phyloP scores from a whole-genome alignment of 2,113 vertebrate genomes.

The Colius striatus region DNA sequence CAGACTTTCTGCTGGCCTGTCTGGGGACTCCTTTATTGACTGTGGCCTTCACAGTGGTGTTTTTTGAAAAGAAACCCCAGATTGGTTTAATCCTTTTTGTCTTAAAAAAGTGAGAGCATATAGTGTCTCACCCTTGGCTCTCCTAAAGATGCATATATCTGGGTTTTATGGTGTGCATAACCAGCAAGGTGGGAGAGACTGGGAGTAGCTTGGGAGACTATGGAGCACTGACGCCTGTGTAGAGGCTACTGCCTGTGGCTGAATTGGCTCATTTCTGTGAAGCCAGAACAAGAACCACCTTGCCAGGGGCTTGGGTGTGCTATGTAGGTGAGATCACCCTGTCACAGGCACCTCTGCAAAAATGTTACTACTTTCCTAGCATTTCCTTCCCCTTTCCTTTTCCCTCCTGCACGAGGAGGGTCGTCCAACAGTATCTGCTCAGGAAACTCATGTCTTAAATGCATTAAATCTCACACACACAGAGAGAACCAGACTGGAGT shows the following conservation, averaged over 20 bases:
- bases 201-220: constrained; percentile 9
- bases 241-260: constrained; percentile 27
- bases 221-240: not conserved
- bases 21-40: not conserved
- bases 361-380: not conserved
- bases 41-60: not conserved
- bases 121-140: not conserved
- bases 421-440: constrained; percentile 70
- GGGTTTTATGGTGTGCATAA: not conserved
- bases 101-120: not conserved
- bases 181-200: constrained; percentile 12
- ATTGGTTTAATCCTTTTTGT: not conserved
- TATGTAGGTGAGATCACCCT: not conserved
- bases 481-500: not conserved
- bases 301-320: not conserved
- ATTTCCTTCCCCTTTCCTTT: constrained; percentile 43
- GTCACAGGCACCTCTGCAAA: not conserved
- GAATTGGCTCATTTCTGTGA: not conserved
- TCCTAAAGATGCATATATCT: not conserved
- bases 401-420: not conserved
- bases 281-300: constrained; percentile 23
- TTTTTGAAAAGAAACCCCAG: not conserved
- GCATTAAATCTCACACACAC: not conserved
- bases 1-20: not conserved
- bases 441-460: constrained; percentile 68